A percentile compares a stretch with the other conserved stretches of the same genome.
Conservation (phyloP, 1,140 invertebrate genomes). For the Leptopilina clavipes region DNA sequence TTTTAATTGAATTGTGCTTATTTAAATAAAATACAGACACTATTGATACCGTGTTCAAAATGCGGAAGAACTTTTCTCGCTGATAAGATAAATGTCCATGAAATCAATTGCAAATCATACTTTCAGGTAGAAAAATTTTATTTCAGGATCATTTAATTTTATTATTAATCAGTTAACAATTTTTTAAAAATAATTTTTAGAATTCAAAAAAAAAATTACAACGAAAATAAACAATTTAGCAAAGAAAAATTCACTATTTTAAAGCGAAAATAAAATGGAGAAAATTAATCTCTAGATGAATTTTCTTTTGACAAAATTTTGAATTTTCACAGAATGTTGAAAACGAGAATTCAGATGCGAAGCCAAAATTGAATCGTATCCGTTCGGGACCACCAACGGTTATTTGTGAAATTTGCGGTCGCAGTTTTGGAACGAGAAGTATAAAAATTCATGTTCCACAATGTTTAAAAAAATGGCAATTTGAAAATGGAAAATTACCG, state of each 20-base stretch:
- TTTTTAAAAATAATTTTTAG: no score
- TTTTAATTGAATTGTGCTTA: background rate
- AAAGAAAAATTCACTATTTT: no score
- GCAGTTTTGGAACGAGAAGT: slow-evolving; percentile 82
- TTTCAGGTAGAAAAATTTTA: slow-evolving; percentile 56
- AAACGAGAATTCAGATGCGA: slow-evolving; percentile 19
- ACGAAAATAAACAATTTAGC: no score
- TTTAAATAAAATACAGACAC: slow-evolving; percentile 55
- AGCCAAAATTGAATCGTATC: background rate
- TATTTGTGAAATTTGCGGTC: slow-evolving; percentile 84
- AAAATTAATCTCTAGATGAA: no score
- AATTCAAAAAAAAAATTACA: no score
- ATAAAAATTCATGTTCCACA: slow-evolving; percentile 86
- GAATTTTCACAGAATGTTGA: background rate
- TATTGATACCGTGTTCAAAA: slow-evolving; percentile 78
- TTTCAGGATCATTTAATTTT: no score
- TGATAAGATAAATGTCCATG: slow-evolving; percentile 81
- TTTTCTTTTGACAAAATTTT: background rate
- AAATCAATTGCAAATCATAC: slow-evolving; percentile 77
- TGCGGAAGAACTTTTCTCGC: slow-evolving; percentile 83
- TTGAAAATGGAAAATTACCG: slow-evolving; percentile 79
- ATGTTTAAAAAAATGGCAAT: slow-evolving; percentile 84
- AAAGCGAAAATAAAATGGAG: no score
- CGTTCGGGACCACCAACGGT: slow-evolving; percentile 53
- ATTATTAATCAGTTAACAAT: no score